Evolutionary conservation across 2,888 invertebrate species (phyloP), one percentile per base, ranked within the genome.

Genomic region (Tholera decimalis): DNA sequence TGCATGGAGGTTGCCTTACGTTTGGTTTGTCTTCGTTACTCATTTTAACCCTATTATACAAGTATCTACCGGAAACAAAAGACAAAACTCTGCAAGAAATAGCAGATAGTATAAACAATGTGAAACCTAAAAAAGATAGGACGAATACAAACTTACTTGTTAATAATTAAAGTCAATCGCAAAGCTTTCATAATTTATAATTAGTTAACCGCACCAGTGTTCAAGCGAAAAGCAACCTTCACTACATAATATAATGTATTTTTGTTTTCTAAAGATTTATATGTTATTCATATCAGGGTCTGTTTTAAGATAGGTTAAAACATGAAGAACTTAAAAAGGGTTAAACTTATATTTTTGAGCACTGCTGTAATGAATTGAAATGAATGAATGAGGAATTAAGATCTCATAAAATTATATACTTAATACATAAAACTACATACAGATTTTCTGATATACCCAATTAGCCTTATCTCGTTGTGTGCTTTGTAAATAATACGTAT

Each of bases 41-140:
- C 1, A 53, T 43, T 26, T 56, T 84, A 13, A 13, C 78, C 4
- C 7, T 87, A 3, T 54, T 88, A 30, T 87, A 84, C 35, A 84
- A 71, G 57, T 86, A 85, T 72, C 65, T 89, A 20, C 90, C 89
- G 1, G 89, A 89, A 77, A 89, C 88, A 4, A 91, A 89, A 77
- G 84, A 89, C 56, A 89, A 86, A 54, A 89, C 89, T 1, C 62
- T 89, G 11, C 78, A 86, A 62, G 84, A 90, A 83, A 87, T 89
- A 44, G 61, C 80, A 20, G 82, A 84, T 41, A 64, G 57, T 47
- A 76, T 87, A 2, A 60, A 35, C 1, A 55, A 66, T 8, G 54
- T 44, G 1, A 66, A 56, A 59, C 5, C 39, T 30, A 64, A 49
- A 5, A 47, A 22, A 11, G 2, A 8, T 35, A 22, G 54, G 3